Conservation (phyloP, 2,888 invertebrate species). For the Cantharis lateralis region DNA sequence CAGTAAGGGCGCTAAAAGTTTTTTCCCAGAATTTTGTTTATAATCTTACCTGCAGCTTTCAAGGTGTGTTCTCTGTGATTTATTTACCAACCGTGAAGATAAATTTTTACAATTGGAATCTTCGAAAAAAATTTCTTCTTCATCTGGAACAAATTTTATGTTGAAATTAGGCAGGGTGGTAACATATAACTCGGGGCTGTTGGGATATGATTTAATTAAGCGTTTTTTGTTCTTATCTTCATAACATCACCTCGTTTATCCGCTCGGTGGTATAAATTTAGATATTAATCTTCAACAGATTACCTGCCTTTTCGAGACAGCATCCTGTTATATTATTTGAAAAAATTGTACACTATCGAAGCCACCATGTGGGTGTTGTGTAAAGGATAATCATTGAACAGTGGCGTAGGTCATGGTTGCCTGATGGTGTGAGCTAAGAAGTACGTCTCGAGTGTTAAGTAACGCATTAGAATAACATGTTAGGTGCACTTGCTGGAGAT, state of each 20-base stretch:
- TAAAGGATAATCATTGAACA: constrained; percentile 31
- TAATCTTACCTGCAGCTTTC: constrained; percentile 7
- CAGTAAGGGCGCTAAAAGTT: constrained; percentile 15
- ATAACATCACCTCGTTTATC: background rate
- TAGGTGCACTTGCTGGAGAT: constrained; percentile 34
- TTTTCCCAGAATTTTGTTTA: constrained; percentile 14
- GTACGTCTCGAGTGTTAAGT: constrained; percentile 31
- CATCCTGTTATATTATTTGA: background rate
- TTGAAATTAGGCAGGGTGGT: background rate
- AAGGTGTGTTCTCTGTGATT: background rate
- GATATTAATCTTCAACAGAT: background rate
- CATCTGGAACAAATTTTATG: background rate
- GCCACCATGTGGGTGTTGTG: constrained; percentile 5
- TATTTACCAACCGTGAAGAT: background rate
- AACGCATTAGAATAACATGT: constrained; percentile 34
- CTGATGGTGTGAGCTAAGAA: constrained; percentile 25
- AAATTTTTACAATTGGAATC: background rate
- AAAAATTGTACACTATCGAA: background rate
- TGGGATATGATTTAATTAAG: background rate
- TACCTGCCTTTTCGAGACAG: background rate
- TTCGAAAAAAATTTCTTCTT: background rate
- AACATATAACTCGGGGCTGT: background rate
- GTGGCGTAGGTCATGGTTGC: constrained; percentile 39
- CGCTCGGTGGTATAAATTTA: background rate
- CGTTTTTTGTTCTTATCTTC: background rate